phyloP scores from a whole-genome alignment of 2,888 invertebrate species.

The Rhopalosiphum nymphaeae region DNA sequence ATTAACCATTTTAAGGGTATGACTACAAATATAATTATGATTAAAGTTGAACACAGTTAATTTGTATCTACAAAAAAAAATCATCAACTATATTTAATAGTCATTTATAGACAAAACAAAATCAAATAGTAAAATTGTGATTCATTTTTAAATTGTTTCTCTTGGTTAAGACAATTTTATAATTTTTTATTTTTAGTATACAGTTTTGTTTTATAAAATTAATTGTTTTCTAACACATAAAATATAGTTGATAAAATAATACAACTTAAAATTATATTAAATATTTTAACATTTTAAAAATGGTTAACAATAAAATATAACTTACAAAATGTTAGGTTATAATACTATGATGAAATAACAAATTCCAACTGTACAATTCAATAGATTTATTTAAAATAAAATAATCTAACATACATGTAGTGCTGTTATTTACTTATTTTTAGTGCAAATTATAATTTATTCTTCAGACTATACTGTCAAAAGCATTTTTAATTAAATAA shows the following conservation, averaged over 20 bases:
- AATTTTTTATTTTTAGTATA: no score
- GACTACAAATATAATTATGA: neutral
- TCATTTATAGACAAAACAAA: neutral
- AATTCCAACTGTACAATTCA: conserved; percentile 11
- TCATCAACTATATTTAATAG: neutral
- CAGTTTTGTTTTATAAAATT: neutral
- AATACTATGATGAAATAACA: conserved; percentile 19
- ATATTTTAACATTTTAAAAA: conserved; percentile 44
- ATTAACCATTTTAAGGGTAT: neutral
- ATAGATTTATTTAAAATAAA: conserved; percentile 8
- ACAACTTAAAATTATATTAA: conserved; percentile 48
- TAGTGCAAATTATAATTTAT: neutral
- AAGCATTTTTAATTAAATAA: conserved; percentile 27
- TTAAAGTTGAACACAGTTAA: neutral
- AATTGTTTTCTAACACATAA: neutral
- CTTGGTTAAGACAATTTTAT: neutral
- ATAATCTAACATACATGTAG: neutral
- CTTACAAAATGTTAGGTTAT: conserved; percentile 24
- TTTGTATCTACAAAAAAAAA: neutral
- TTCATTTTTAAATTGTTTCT: neutral
- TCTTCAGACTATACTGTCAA: neutral
- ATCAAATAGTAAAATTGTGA: neutral
- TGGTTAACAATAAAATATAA: conserved; percentile 15
- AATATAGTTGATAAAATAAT: neutral
- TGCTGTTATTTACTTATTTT: neutral